phyloP scores from a whole-genome alignment of 2,888 invertebrate genomes.

The Parnassius apollo region DNA sequence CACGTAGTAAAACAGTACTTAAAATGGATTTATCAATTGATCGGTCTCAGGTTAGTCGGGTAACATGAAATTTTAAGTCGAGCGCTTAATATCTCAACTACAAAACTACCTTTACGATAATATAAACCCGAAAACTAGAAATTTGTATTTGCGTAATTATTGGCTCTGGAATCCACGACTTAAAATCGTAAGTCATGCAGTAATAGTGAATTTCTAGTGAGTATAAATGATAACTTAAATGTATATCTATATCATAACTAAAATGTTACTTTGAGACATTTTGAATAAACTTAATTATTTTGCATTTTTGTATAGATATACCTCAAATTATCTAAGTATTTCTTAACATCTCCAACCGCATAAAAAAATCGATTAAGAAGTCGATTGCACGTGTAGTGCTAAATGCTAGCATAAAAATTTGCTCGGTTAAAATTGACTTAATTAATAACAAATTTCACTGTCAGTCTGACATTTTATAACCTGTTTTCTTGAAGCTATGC shows the following conservation, averaged over 20 bases:
- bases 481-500: conserved; percentile 11
- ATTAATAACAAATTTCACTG: conserved; percentile 24
- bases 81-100: too few relatives aligned
- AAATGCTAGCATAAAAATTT: conserved; percentile 14
- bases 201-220: too few relatives aligned
- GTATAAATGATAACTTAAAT: background rate
- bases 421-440: conserved; percentile 21
- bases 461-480: conserved; percentile 6
- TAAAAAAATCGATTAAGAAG: conserved; percentile 15
- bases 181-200: too few relatives aligned
- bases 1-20: too few relatives aligned
- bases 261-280: background rate
- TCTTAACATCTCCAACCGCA: conserved; percentile 1
- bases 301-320: conserved; percentile 3
- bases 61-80: too few relatives aligned
- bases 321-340: conserved; percentile 9
- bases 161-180: too few relatives aligned
- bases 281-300: conserved; percentile 9
- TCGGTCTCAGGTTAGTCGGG: too few relatives aligned
- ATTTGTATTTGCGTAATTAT: too few relatives aligned
- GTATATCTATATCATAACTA: background rate
- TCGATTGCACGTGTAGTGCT: conserved; percentile 3
- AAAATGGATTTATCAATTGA: too few relatives aligned
- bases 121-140: too few relatives aligned
- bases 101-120: too few relatives aligned